Base-by-base conservation (phyloP, 1,140 invertebrate species). In the Drosophila orosa region DNA sequence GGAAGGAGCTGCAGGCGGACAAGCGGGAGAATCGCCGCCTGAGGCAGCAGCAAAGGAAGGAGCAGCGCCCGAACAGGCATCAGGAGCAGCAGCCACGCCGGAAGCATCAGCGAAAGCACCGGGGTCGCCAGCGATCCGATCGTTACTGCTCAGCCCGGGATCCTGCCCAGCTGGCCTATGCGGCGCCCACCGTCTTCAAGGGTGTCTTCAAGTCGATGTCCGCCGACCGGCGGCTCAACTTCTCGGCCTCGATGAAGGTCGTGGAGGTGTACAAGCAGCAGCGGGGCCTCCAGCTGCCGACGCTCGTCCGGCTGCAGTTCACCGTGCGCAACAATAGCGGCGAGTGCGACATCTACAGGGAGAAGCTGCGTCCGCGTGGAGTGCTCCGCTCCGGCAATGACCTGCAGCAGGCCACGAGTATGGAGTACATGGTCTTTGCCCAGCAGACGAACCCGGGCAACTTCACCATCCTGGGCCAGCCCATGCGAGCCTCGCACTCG, bases 171-270 rank as follows among this genome's bases (percentile, higher is more conserved):
- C 90, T 94, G 40, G 94, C 94, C 7, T 94, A 91, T 80, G 91
- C 93, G 31, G 94, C 95, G 62, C 94, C 94, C 54, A 94, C 94
- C 10, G 94, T 95, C 15, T 95, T 95, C 90, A 94, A 94, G 91
- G 95, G 94, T 27, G 95, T 95, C 80, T 94, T 93, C 19, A 93
- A 94, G 17, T 95, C 95, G 33, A 93, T 94, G 93, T 94, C 94
- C 52, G 92, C 93, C 27, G 90, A 93, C 59, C 92, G 93, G 22
- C 93, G 93, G 31, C 91, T 93, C 31, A 94, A 93, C 78, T 95
- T 95, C 91, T 94, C 94, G 45, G 94, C 94, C 62, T 95, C 95
- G 15, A 95, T 95, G 91, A 94, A 95, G 80, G 94, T 95, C 50
- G 93, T 93, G 73, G 92, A 93, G 33, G 93, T 95, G 54, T 94